phyloP scores from a whole-genome alignment of 23 tunicate genomes.

The Halocynthia roretzi region DNA sequence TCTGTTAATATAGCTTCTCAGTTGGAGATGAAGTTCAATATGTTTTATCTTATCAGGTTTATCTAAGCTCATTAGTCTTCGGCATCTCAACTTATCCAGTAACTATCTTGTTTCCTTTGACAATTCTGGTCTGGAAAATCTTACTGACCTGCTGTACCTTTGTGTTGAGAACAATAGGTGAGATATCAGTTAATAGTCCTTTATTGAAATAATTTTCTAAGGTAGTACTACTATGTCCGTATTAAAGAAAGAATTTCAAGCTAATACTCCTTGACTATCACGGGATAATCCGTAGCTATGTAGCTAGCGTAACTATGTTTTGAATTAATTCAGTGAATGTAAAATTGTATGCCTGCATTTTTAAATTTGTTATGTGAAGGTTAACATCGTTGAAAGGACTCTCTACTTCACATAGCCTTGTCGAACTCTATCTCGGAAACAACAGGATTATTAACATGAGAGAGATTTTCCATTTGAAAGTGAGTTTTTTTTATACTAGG shows the following conservation, averaged over 20 bases:
- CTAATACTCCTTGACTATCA: no score
- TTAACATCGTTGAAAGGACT: slow-evolving; percentile 69
- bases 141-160: slow-evolving; percentile 30
- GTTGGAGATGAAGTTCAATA: neutral
- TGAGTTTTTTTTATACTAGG: neutral
- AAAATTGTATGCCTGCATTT: neutral
- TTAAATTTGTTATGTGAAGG: slow-evolving; percentile 20
- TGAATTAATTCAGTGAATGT: neutral
- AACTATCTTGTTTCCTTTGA: slow-evolving; percentile 67
- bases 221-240: neutral
- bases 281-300: no score
- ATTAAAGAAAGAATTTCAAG: neutral
- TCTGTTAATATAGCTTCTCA: neutral
- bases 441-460: slow-evolving; percentile 57
- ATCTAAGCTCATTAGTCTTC: slow-evolving; percentile 39
- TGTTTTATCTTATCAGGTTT: slow-evolving; percentile 40
- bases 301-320: no score
- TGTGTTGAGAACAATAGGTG: slow-evolving; percentile 90
- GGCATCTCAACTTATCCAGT: slow-evolving; percentile 52
- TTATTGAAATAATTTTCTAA: neutral
- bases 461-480: slow-evolving; percentile 83
- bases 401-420: slow-evolving; percentile 24
- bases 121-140: slow-evolving; percentile 45
- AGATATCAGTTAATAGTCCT: neutral
- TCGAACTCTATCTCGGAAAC: slow-evolving; percentile 84